Percentiles rank a stretch among this genome's conserved stretches.
phyloP scores from a whole-genome alignment of 2,888 invertebrate genomes.

The Frankliniella intonsa region DNA sequence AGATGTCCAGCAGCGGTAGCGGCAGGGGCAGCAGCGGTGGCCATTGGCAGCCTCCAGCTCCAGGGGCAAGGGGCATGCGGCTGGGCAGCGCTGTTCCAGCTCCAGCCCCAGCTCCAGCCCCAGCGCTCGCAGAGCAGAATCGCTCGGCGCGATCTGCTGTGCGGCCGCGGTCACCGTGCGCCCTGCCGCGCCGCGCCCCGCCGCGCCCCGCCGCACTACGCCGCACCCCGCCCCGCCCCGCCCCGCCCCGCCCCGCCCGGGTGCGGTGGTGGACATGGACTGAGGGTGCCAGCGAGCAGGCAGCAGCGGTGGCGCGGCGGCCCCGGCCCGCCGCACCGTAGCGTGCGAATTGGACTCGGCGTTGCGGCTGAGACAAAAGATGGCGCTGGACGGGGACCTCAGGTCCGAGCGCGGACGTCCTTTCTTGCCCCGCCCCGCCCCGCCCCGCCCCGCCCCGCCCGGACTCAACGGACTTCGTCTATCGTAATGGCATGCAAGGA shows the following conservation, averaged over 20 bases:
- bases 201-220: not conserved
- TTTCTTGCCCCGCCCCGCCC: no score
- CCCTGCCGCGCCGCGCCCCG: not conserved
- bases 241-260: not conserved
- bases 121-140: not conserved
- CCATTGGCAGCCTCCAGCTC: not conserved
- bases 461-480: no score
- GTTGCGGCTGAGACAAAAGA: no score
- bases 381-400: no score
- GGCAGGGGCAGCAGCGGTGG: not conserved
- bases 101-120: no score
- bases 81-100: no score
- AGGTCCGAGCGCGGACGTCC: no score
- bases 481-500: conserved; percentile 15
- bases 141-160: not conserved
- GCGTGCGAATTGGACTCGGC: no score
- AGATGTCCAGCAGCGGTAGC: not conserved
- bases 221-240: not conserved
- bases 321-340: not conserved
- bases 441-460: no score
- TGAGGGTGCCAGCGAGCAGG: no score
- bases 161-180: not conserved
- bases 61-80: not conserved
- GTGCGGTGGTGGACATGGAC: no score
- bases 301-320: no score